These are phyloP conservation scores for Caenorhabditis plicata DNA, from an alignment of 2,888 invertebrate genomes.

Conservation along the genomic window DNA sequence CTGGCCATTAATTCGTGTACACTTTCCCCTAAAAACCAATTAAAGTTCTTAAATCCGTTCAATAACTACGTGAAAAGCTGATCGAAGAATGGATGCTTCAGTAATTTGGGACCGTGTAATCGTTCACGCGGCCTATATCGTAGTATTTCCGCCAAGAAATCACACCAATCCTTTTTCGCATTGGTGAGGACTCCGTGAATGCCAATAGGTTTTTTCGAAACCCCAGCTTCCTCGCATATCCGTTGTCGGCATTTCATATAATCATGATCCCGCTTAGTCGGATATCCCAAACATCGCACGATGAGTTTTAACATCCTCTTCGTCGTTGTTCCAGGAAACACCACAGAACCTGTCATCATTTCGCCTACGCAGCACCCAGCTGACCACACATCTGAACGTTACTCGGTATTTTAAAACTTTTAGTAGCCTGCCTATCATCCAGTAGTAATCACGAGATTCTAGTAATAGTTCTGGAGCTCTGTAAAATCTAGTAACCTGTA, in stretches of 20 bases:
- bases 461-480: constrained; percentile 56
- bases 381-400: constrained; percentile 44
- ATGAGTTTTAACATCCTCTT: constrained; percentile 34
- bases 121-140: constrained; percentile 45
- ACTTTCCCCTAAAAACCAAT: constrained; percentile 8
- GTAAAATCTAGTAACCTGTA: constrained; percentile 53
- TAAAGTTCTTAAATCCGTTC: background rate
- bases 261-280: constrained; percentile 17
- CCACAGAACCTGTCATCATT: constrained; percentile 45
- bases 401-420: background rate
- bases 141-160: constrained; percentile 40
- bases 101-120: constrained; percentile 41
- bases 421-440: constrained; percentile 18
- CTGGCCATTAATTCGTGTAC: constrained; percentile 31
- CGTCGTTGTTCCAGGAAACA: constrained; percentile 42
- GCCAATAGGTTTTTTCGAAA: constrained; percentile 14
- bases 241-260: constrained; percentile 26
- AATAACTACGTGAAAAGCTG: constrained; percentile 25
- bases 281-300: constrained; percentile 28
- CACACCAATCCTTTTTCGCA: constrained; percentile 19
- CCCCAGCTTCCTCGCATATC: constrained; percentile 5
- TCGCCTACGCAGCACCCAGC: constrained; percentile 53
- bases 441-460: constrained; percentile 36
- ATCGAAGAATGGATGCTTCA: constrained; percentile 42
- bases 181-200: constrained; percentile 4